Conservation (phyloP, 2,113 vertebrate species). For the Mormoops blainvillei region DNA sequence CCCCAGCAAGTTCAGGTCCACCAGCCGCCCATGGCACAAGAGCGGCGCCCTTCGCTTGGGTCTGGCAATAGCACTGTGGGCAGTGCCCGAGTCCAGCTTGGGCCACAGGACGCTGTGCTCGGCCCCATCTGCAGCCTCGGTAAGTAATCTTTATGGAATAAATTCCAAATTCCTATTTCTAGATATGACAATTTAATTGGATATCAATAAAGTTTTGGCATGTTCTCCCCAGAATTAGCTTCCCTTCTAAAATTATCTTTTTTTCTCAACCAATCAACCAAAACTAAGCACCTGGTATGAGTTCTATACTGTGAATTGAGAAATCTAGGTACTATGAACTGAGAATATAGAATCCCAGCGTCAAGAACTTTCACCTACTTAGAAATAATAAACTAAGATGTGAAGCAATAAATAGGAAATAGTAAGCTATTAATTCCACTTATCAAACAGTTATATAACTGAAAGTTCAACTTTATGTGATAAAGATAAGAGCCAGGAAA, state of each 20-base stretch:
- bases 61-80: not conserved
- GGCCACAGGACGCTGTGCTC: not conserved
- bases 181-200: not conserved
- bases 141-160: not conserved
- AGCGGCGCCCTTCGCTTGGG: not conserved
- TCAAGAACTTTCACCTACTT: not conserved
- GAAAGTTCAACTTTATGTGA: not conserved
- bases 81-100: not conserved
- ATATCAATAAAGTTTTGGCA: not conserved
- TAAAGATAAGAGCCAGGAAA: not conserved
- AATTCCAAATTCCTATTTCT: not conserved
- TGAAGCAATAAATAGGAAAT: not conserved
- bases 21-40: not conserved
- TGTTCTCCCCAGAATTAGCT: not conserved
- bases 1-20: not conserved
- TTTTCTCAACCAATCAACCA: not conserved
- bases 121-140: not conserved
- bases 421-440: not conserved
- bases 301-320: not conserved
- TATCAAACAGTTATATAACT: not conserved
- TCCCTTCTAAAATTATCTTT: not conserved
- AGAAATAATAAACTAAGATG: not conserved
- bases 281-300: not conserved
- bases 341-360: not conserved
- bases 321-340: too few species aligned